Percentiles rank a stretch among this genome's conserved stretches.
phyloP scores from a whole-genome alignment of 2,888 invertebrate genomes.

The Phlogophora meticulosa region DNA sequence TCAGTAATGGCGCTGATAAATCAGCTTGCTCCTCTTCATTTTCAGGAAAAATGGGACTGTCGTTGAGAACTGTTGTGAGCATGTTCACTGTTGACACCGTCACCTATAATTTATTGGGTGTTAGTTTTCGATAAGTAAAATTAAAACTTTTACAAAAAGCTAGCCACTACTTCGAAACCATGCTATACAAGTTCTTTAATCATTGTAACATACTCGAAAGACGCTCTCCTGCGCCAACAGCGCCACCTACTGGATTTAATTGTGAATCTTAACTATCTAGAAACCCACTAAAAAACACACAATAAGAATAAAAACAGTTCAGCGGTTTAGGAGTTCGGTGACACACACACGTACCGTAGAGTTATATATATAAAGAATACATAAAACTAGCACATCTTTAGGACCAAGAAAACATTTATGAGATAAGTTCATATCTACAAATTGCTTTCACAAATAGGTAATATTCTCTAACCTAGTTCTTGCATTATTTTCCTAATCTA shows the following conservation, averaged over 20 bases:
- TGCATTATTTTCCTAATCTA: slow-evolving; percentile 20
- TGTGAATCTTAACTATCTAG: too few species aligned
- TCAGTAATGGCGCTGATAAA: slow-evolving; percentile 93
- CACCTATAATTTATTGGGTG: slow-evolving; percentile 82
- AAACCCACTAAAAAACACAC: too few species aligned
- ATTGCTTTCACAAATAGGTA: neutral
- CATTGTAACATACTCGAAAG: too few species aligned
- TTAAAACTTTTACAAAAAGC: neutral
- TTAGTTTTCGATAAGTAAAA: neutral
- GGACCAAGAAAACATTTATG: neutral
- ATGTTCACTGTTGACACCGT: slow-evolving; percentile 98
- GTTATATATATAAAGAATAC: too few species aligned
- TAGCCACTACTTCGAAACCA: too few species aligned
- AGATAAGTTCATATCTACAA: slow-evolving; percentile 1
- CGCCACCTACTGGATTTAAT: too few species aligned
- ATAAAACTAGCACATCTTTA: too few species aligned
- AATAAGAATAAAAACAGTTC: too few species aligned
- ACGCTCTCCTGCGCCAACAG: too few species aligned
- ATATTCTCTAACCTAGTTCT: neutral
- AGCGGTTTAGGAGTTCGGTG: too few species aligned
- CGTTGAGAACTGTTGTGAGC: slow-evolving; percentile 96
- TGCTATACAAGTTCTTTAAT: too few species aligned
- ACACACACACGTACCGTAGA: too few species aligned
- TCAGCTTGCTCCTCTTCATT: slow-evolving; percentile 93
- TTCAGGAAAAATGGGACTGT: slow-evolving; percentile 96